Evolutionary conservation across 1,140 invertebrate genomes (phyloP).

Genomic region (Cataglyphis hispanica): DNA sequence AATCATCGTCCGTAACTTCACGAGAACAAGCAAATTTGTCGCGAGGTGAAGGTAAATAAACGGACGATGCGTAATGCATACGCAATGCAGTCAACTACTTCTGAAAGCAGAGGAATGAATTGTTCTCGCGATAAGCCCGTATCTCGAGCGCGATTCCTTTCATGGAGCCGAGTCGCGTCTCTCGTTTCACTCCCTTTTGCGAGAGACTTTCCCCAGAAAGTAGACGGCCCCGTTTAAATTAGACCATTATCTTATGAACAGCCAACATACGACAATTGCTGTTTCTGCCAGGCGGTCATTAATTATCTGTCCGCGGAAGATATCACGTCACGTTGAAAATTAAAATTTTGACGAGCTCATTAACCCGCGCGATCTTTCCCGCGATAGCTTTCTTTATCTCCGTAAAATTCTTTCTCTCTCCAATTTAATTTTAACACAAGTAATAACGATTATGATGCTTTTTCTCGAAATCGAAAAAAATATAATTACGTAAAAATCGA

Average conservation of each 20-base stretch:
- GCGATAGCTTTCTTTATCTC: background rate
- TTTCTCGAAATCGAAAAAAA: background rate
- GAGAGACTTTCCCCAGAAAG: constrained; percentile 28
- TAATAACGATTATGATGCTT: background rate
- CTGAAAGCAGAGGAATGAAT: constrained; percentile 76
- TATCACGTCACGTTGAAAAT: constrained; percentile 7
- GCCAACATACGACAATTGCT: constrained; percentile 48
- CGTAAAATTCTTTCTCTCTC: background rate
- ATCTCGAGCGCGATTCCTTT: constrained; percentile 72
- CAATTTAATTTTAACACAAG: background rate
- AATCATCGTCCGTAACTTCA: background rate
- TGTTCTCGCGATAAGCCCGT: constrained; percentile 73
- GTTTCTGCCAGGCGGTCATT: constrained; percentile 28
- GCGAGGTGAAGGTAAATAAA: constrained; percentile 55
- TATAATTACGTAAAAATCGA: background rate
- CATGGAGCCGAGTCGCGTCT: constrained; percentile 25
- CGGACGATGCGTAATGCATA: constrained; percentile 63
- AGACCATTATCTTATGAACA: constrained; percentile 62
- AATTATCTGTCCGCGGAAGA: constrained; percentile 27
- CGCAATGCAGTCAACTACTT: constrained; percentile 70
- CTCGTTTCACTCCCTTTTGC: constrained; percentile 41
- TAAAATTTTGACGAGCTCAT: constrained; percentile 59
- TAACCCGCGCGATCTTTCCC: constrained; percentile 18
- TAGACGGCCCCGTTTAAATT: constrained; percentile 60
- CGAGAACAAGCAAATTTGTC: constrained; percentile 25